Evolutionary conservation across 1,140 invertebrate genomes (phyloP), one percentile per base, ranked within the genome.

Genomic region (Drosophila oshimai): DNA sequence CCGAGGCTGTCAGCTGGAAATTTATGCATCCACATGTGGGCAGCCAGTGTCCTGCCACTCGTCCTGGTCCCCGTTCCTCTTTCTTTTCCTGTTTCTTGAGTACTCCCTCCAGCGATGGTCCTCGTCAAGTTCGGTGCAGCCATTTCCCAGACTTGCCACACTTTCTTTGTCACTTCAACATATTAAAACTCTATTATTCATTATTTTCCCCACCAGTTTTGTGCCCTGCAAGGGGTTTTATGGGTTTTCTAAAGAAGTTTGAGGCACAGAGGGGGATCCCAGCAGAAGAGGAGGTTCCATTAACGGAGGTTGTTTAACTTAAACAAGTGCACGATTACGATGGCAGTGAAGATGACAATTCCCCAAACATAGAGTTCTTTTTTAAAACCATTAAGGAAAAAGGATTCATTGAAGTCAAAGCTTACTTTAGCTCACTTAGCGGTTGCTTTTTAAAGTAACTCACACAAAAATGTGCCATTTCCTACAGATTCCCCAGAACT

Each of bases 71-170:
- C n/a, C n/a, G n/a, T n/a, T 31, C 18, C 22, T 7, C 10, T 12
- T 12, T 2, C 31, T 5, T 13, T 31, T 6, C 6, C 33, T 6
- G 1, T 15, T 20, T 12, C 15, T 1, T 4, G 22, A 58, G 37
- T 53, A n/a, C n/a, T 61, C 13, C 33, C 49, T 70, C n/a, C n/a
- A n/a, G n/a, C n/a, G n/a, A n/a, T n/a, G n/a, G n/a, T n/a, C n/a
- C n/a, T n/a, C n/a, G 58, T 61, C 49, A 76, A 77, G 50, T 79
- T 74, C 64, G 58, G 34, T 34, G 69, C 17, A 73, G 69, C 73
- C 46, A 78, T 69, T 74, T 69, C 58, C 34, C 68, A 51, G 65
- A 31, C 34, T 31, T 53, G 46, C 36, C 31, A 3, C 58, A 34
- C 50, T 45, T 42, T 37, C 26, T 45, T 39, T n/a, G 17, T 20